Evolutionary conservation across 1,140 invertebrate species (phyloP), one percentile per base, ranked within the genome.

Genomic region (Capitella teleta): DNA sequence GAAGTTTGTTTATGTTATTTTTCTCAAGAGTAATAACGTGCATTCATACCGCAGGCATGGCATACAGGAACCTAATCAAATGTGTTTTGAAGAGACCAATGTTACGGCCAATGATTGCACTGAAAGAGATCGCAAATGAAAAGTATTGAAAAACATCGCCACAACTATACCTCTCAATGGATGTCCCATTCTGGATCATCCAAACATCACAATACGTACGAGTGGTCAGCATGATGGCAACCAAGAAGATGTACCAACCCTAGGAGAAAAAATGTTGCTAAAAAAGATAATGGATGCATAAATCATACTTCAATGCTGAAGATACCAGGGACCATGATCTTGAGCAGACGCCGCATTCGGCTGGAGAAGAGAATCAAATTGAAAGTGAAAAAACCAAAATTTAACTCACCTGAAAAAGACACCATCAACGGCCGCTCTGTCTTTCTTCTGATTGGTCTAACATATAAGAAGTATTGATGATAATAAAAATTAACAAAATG

Each of bases 121-220:
- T 91, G 72, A 53, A 69, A 82, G n/a, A n/a, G n/a, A n/a, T 79
- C 61, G 57, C 66, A 51, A 57, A 58, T 38, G 40, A n/a, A 58
- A 47, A 42, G 36, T 51, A 24, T 51, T 25, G 54, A 57, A 44
- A 32, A n/a, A 42, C 5, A 5, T 6, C 2, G 16, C 4, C 14
- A 38, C 36, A 21, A 40, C 49, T 36, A 68, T 71, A 88, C 86
- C 84, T 88, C 79, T 98, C 93, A 60, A 97, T 84, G 48, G 86
- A 77, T 2, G 93, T 98, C 14, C 84, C 83, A 70, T 87, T 87
- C 59, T 87, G 83, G 56, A 98, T 98, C 76, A 97, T 83, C 90
- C 91, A 98, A 41, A 98, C 79, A 75, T 98, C 94, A 66, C 90
- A 95, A 23, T 93, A 77, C 0, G 93, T 95, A 62, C 93, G 79